Evolutionary conservation across 2,113 vertebrate species (phyloP).

Genomic region (Xiphophorus maculatus): DNA sequence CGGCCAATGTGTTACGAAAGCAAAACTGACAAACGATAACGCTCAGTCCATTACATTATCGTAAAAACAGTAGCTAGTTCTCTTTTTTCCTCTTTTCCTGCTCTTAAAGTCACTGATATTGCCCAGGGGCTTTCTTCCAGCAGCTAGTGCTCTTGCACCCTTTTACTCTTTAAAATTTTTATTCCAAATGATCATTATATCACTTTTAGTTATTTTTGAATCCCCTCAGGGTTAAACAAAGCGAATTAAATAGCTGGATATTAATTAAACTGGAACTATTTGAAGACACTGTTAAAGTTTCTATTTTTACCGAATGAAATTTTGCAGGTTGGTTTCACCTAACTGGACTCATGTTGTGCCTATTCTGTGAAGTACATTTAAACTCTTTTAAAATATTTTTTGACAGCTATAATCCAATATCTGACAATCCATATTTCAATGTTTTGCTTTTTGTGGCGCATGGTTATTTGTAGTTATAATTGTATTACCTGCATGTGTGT

Average conservation of each 20-base stretch:
- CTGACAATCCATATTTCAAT: neutral
- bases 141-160: conserved; percentile 5
- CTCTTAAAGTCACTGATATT: conserved; percentile 59
- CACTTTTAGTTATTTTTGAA: conserved; percentile 71
- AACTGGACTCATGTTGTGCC: neutral
- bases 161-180: conserved; percentile 34
- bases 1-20: conserved; percentile 13
- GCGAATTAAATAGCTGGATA: conserved; percentile 69
- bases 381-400: neutral
- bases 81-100: conserved; percentile 49
- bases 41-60: conserved; percentile 46
- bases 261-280: conserved; percentile 72
- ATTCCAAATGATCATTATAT: conserved; percentile 66
- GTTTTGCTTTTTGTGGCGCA: neutral
- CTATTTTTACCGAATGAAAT: conserved; percentile 36
- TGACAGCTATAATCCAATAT: neutral
- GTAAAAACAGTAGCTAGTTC: conserved; percentile 39
- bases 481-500: no score
- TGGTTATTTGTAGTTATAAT: no score
- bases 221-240: conserved; percentile 70
- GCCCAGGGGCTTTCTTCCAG: conserved; percentile 50
- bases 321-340: neutral
- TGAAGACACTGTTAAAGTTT: conserved; percentile 57
- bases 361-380: neutral
- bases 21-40: conserved; percentile 31